Base-by-base conservation (phyloP, 2,888 invertebrate species). In the Epistrophella euchroma region DNA sequence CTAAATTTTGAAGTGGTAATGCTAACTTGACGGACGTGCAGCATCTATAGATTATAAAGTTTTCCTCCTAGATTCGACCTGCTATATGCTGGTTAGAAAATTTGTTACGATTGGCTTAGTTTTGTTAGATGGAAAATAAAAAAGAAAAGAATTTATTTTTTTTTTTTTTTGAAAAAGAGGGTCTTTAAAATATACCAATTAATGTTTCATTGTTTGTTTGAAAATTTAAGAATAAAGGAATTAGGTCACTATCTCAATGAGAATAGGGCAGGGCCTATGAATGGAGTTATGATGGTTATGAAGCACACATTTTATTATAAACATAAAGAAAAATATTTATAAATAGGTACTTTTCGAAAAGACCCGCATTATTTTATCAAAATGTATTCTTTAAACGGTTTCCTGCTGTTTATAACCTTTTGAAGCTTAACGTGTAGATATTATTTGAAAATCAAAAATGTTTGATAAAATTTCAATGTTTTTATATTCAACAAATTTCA, bases 71-170 rank as follows among this genome's bases (percentile, higher is more conserved):
- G 22, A 13, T 15, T 22, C 0, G 15, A 4, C 11, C 4, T 50
- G 13, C 47, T 35, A 9, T 35, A 32, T 32, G 32, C 17, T 56
- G 32, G 22, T 28, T 45, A 2, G 13, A 45, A 64, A 28, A 43
- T 64, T 32, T 45, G 25, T 62, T 25, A 25, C 7, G 17, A 28
- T 11, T 43, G 40, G 17, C 6, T 43, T 11, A 17, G 62, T 43
- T 62, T 28, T 45, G n/a, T 28, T 64, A n/a, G 45, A 62, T n/a
- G 25, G 43, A 5, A n/a, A 43, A 28, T 62, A 56, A 15, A 52
- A 55, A 32, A 55, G 9, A 45, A n/a, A 43, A 43, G 6, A n/a
- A 13, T n/a, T 5, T 5, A 25, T 25, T 3, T 25, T 25, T 28
- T 28, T 28, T 28, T 32, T 32, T 32, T 32, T 43, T 22, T 19